Percentiles rank a stretch among this genome's conserved stretches.
These are phyloP conservation scores for Entomyzon cyanotis DNA, from an alignment of 2,113 vertebrate species.

Conservation along the genomic window DNA sequence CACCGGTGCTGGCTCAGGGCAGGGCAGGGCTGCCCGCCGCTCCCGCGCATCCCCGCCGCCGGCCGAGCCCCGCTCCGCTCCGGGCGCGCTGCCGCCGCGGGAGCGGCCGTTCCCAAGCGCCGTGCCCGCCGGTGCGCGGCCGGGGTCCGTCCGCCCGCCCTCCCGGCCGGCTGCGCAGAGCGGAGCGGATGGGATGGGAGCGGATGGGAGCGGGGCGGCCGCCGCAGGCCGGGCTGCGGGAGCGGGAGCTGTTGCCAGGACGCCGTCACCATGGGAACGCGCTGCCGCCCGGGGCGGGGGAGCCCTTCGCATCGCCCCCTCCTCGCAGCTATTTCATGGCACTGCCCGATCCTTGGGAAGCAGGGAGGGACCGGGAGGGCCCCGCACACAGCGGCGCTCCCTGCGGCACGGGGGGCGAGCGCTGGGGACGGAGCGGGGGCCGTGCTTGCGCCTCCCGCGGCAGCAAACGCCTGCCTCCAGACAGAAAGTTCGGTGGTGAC, in stretches of 20 bases:
- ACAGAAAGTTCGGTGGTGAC: background rate
- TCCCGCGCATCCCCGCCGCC: too few species aligned
- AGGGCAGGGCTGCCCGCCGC: too few species aligned
- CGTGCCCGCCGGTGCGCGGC: background rate
- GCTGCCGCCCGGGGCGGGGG: background rate
- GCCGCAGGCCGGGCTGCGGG: conserved; percentile 37
- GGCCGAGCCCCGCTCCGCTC: background rate
- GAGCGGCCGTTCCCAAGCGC: background rate
- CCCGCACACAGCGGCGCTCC: background rate
- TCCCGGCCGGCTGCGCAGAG: background rate
- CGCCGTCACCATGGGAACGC: conserved; percentile 61
- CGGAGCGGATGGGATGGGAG: background rate
- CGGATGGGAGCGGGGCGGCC: background rate
- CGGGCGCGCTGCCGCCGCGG: background rate
- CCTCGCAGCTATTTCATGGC: background rate
- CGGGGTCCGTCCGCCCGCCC: background rate
- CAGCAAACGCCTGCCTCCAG: background rate
- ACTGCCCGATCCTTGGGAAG: background rate
- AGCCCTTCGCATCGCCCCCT: conserved; percentile 1
- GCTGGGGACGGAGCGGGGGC: background rate
- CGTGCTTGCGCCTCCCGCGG: background rate
- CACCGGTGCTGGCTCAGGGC: too few species aligned
- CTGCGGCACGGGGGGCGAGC: background rate
- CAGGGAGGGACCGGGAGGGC: background rate
- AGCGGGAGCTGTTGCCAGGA: conserved; percentile 63